Conservation (phyloP, 2,797 vertebrate genomes). For the Falco cherrug region DNA sequence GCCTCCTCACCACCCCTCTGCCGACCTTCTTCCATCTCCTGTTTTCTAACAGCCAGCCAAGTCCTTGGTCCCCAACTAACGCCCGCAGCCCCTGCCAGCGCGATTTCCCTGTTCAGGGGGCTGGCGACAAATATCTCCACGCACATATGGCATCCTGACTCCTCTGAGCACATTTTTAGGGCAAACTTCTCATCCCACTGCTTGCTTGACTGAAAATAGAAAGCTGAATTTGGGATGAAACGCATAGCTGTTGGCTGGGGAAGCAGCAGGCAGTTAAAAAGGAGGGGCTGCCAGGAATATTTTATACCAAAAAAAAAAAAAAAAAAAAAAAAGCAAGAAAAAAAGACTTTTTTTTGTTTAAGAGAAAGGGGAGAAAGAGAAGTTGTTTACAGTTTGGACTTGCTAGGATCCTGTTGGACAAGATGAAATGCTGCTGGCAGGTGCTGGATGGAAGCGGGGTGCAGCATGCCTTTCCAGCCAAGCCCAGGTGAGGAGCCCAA, state of each 20-base stretch:
- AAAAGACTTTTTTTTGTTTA: neutral
- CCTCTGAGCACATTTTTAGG: slow-evolving; percentile 76
- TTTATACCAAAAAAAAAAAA: neutral
- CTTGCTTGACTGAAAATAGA: slow-evolving; percentile 76
- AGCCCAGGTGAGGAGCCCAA: neutral
- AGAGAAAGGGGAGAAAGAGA: neutral
- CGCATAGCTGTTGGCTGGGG: slow-evolving; percentile 74
- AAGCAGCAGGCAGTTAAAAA: slow-evolving; percentile 75
- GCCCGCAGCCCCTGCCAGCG: neutral
- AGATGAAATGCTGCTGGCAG: neutral
- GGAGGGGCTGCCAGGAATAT: slow-evolving; percentile 76
- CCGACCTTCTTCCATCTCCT: neutral
- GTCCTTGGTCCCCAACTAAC: neutral
- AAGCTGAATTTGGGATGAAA: slow-evolving; percentile 76
- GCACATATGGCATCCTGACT: slow-evolving; percentile 72
- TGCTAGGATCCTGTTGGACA: neutral
- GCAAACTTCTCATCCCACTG: slow-evolving; percentile 73
- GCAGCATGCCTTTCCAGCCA: neutral
- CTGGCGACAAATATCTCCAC: slow-evolving; percentile 46
- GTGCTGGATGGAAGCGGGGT: neutral
- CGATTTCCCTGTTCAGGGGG: slow-evolving; percentile 43
- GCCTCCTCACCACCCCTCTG: neutral
- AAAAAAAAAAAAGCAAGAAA: neutral
- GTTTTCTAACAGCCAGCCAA: neutral
- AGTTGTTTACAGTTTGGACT: neutral